Conservation (phyloP, 2,888 invertebrate genomes). For the Thyatira batis region DNA sequence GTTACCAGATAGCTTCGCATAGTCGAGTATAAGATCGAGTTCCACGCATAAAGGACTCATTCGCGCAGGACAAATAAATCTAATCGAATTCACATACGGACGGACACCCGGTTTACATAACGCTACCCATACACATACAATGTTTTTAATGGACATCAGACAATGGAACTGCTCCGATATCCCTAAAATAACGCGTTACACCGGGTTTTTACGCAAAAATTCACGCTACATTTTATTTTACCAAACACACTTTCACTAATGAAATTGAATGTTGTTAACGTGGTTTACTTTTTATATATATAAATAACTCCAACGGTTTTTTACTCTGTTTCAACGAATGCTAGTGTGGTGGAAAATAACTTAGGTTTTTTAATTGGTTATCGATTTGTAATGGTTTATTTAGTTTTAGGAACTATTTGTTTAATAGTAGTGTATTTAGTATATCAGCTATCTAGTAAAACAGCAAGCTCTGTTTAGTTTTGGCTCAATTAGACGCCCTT, state of each 20-base stretch:
- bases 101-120: slow-evolving; percentile 22
- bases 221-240: background rate
- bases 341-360: too few relatives aligned
- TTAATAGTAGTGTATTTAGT: too few relatives aligned
- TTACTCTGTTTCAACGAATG: too few relatives aligned
- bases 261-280: background rate
- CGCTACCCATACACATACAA: slow-evolving; percentile 9
- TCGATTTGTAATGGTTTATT: too few relatives aligned
- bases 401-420: too few relatives aligned
- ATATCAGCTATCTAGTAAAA: too few relatives aligned
- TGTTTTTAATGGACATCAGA: slow-evolving; percentile 34
- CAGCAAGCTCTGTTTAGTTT: too few relatives aligned
- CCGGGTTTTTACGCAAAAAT: background rate
- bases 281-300: background rate
- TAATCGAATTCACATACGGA: slow-evolving; percentile 26
- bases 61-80: slow-evolving; percentile 28
- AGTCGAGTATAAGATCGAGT: too few relatives aligned
- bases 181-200: slow-evolving; percentile 6
- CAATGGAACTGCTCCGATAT: slow-evolving; percentile 15
- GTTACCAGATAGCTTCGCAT: too few relatives aligned
- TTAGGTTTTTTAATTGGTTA: background rate
- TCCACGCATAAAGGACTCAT: slow-evolving; percentile 6
- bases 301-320: too few relatives aligned
- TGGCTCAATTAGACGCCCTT: too few relatives aligned
- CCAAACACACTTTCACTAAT: background rate